Evolutionary conservation across 2,113 vertebrate genomes (phyloP), one percentile per base, ranked within the genome.

Genomic region (Sceloporus undulatus): DNA sequence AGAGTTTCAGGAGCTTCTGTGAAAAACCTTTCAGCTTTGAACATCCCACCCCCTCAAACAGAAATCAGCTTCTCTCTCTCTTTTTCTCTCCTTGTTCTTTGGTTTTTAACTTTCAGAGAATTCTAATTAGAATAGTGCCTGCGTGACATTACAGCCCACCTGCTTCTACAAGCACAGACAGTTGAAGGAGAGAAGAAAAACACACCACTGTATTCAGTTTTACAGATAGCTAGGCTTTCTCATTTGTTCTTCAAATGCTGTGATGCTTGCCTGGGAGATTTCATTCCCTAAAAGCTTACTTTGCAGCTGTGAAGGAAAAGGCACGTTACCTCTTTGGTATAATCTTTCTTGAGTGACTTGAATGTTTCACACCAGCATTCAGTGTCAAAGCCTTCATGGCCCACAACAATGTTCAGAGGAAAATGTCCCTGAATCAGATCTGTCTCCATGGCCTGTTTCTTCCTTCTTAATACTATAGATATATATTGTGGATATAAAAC

Each of bases 1-100:
- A 91, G 93, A 93, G 8, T 85, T 91, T 89, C 82, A 80, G 9
- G 3, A 90, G 85, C 88, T 91, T 92, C 85, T 85, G 82, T 88
- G 27, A 23, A 88, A 93, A 82, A 2, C 1, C 7, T 85, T 34
- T 86, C 78, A 62, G 79, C 93, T 94, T 88, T 94, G 91, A 94
- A 92, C 93, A 68, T 74, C 88, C 40, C 82, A 86, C 18, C 2
- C 34, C 59, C 23, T 91, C 91, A 88, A 89, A 91, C 21, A 86
- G 89, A 87, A 92, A 92, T 76, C 85, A 54, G 80, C 85, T 85
- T 23, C 38, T 11, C 29, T 21, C 10, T 34, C 18, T 68, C 34
- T 42, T 38, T 48, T 10, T 25, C 23, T 42, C 13, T 25, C 59
- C 16, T 13, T 9, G 6, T 86, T 54, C 48, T 79, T 42, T 34